Conservation (phyloP, 2,797 vertebrate genomes). For the Poeciliopsis gracilis region DNA sequence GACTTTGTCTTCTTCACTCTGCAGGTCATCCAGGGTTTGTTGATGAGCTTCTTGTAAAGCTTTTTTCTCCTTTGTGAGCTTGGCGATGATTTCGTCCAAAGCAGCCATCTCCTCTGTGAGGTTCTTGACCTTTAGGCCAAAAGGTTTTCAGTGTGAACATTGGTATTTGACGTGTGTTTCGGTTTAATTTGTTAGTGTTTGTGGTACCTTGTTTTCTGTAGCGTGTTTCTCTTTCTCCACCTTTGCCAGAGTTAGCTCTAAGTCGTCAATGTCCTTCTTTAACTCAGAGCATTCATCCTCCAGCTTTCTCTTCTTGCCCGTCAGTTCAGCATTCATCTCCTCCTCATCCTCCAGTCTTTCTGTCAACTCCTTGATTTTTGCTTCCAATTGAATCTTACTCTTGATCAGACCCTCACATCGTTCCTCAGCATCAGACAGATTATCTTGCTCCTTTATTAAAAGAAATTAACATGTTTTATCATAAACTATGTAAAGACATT, state of each 20-base stretch:
- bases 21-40: conserved; percentile 89
- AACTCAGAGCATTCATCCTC: conserved; percentile 88
- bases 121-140: conserved; percentile 84
- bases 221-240: conserved; percentile 93
- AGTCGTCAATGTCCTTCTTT: conserved; percentile 89
- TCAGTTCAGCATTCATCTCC: conserved; percentile 86
- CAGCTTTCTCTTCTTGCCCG: conserved; percentile 42
- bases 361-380: conserved; percentile 85
- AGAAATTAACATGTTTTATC: too few relatives aligned
- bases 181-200: neutral
- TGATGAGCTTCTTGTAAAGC: conserved; percentile 88
- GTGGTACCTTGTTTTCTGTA: conserved; percentile 88
- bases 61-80: conserved; percentile 87
- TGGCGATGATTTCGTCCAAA: conserved; percentile 86
- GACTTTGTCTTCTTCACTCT: conserved; percentile 92
- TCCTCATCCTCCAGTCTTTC: conserved; percentile 89
- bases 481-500: too few relatives aligned
- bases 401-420: conserved; percentile 90
- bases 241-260: conserved; percentile 88
- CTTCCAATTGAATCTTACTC: conserved; percentile 87
- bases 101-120: conserved; percentile 88
- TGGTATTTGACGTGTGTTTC: neutral
- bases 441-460: conserved; percentile 85
- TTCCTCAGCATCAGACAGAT: conserved; percentile 86
- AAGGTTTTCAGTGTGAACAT: neutral